Evolutionary conservation across 2,888 invertebrate species (phyloP), one percentile per base, ranked within the genome.

Genomic region (Crocallis elinguaria): DNA sequence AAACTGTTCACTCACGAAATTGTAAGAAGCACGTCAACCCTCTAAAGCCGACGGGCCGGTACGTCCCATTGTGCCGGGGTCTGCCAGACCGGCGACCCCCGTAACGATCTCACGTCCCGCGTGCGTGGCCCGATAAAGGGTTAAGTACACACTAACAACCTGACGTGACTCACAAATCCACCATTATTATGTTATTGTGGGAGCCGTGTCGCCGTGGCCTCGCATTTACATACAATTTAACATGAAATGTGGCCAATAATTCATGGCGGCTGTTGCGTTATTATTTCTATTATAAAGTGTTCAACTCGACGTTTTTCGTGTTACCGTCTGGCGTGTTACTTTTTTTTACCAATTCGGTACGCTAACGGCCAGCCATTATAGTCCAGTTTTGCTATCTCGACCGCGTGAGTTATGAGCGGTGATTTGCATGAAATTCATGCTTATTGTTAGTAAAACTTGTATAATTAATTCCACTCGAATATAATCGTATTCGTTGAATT

Each of bases 101-200:
- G 80, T 88, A 90, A 89, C 86, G 88, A 83, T 87, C 87, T 86
- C 90, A 89, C 90, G 90, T 89, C 79, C 88, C 82, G 83, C 82
- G 87, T 88, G 89, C 90, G 89, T 88, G 89, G 82, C 79, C 80
- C 83, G 90, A 90, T 91, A 88, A 90, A 90, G 90, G 90, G 90
- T 90, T 91, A 90, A 91, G 87, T 88, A 89, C 86, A 87, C 81
- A 88, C 88, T 89, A 89, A 90, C 89, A 87, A 87, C 87, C 84
- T 86, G 86, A 88, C 90, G 89, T 90, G 90, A 90, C 82, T 89
- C 86, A 90, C 90, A 89, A 90, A 89, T 89, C 88, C 84, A 82
- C 88, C 85, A 89, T 90, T 91, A 90, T 90, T 88, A 88, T 90
- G 90, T 90, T 90, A 89, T 90, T 90, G 90, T 88, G 86, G 88